phyloP scores from a whole-genome alignment of 2,888 invertebrate species.

The Drosophila kambysellisi region DNA sequence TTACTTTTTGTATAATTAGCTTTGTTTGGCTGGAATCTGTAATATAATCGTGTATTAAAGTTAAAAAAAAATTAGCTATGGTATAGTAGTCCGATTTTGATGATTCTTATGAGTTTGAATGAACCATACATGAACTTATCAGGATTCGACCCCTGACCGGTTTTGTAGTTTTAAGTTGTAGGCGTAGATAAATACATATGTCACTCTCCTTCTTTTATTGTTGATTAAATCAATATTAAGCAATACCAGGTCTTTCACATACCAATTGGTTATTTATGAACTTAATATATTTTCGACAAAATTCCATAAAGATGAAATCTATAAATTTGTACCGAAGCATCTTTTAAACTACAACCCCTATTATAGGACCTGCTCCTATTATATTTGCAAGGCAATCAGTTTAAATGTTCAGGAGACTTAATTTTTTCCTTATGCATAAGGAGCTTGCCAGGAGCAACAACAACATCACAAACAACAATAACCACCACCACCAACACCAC shows the following conservation, averaged over 20 bases:
- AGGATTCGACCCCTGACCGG: neutral
- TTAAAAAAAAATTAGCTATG: too few species aligned
- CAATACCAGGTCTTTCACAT: neutral
- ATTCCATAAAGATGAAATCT: neutral
- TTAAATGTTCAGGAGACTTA: conserved; percentile 19
- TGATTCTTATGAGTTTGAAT: too few species aligned
- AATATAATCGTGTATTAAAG: too few species aligned
- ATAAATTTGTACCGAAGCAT: neutral
- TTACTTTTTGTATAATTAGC: neutral
- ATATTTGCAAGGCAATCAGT: conserved; percentile 1
- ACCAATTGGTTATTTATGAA: neutral
- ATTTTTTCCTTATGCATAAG: conserved; percentile 24
- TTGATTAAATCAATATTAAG: too few species aligned
- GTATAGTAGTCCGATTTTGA: too few species aligned
- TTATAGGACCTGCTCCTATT: conserved; percentile 34
- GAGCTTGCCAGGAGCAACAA: conserved; percentile 21
- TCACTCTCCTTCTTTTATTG: too few species aligned
- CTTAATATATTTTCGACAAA: neutral
- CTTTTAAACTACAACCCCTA: conserved; percentile 4
- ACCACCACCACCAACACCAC: conserved; percentile 4
- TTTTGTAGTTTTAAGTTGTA: too few species aligned
- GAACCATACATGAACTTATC: neutral
- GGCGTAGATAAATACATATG: too few species aligned
- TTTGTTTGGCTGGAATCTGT: too few species aligned
- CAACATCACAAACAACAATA: conserved; percentile 1